These are phyloP conservation scores for Lophotriccus pileatus DNA, from an alignment of 2,797 vertebrate species.

Conservation along the genomic window DNA sequence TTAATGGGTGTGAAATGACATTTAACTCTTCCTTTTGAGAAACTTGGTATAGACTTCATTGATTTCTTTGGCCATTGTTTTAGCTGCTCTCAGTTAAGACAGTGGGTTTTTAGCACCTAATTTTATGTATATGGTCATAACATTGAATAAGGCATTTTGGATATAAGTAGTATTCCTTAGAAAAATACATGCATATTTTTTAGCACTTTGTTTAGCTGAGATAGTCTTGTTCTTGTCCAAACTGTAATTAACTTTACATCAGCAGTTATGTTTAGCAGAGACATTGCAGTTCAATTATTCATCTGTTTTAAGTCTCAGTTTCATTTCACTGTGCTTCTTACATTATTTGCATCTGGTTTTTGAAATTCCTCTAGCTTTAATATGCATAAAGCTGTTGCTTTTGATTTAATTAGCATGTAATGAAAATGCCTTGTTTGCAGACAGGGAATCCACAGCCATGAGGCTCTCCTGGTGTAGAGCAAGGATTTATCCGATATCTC, in stretches of 20 bases:
- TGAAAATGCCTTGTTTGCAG: not conserved
- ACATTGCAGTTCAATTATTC: not conserved
- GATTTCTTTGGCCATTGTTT: not conserved
- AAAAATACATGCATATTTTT: not conserved
- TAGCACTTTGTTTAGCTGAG: not conserved
- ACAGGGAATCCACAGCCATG: not conserved
- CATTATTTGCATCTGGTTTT: conserved; percentile 2
- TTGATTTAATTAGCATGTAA: conserved; percentile 10
- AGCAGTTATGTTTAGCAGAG: not conserved
- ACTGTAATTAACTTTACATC: not conserved
- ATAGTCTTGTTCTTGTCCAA: not conserved
- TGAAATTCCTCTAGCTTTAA: not conserved
- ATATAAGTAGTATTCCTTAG: not conserved
- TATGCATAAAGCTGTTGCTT: not conserved
- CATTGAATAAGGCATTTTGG: not conserved
- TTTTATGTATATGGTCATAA: not conserved
- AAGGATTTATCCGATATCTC: not conserved
- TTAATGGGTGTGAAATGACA: conserved; percentile 31
- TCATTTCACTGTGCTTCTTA: not conserved
- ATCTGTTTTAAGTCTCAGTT: not conserved
- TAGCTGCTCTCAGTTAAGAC: not conserved
- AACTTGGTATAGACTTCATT: not conserved
- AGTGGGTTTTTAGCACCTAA: not conserved
- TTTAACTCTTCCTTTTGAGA: conserved; percentile 35
- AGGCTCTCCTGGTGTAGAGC: not conserved